phyloP scores from a whole-genome alignment of 2,113 vertebrate species.

The Rallus limicola region DNA sequence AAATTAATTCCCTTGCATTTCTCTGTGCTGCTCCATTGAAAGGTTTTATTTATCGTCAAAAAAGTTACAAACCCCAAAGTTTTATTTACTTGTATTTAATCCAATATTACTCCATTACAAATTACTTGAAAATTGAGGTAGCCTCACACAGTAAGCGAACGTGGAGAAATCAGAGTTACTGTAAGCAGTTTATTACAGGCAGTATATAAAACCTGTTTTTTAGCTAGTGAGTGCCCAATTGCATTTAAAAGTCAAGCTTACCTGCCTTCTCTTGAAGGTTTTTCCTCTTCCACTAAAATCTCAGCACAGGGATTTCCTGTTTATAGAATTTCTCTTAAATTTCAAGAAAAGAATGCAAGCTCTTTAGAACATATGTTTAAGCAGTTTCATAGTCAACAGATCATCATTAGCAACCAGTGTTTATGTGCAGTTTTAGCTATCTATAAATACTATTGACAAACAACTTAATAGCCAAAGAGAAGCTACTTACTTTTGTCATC shows the following conservation, averaged over 20 bases:
- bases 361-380: not conserved
- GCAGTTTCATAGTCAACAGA: not conserved
- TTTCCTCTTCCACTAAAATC: not conserved
- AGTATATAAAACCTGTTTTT: not conserved
- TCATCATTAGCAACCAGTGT: not conserved
- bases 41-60: not conserved
- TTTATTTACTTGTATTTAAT: not conserved
- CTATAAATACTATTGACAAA: not conserved
- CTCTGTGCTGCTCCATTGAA: not conserved
- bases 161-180: not conserved
- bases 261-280: not conserved
- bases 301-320: rapidly evolving
- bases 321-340: not conserved
- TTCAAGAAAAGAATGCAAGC: not conserved
- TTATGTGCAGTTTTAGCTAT: not conserved
- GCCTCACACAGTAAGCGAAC: not conserved
- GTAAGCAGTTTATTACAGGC: not conserved
- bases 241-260: not conserved
- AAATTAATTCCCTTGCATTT: not conserved
- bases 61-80: rapidly evolving
- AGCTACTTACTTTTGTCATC: not conserved
- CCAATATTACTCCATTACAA: not conserved
- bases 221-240: rapidly evolving
- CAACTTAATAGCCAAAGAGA: not conserved
- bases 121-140: not conserved